Evolutionary conservation across 1,140 invertebrate genomes (phyloP), one percentile per base, ranked within the genome.

Genomic region (Monochamus saltuarius): DNA sequence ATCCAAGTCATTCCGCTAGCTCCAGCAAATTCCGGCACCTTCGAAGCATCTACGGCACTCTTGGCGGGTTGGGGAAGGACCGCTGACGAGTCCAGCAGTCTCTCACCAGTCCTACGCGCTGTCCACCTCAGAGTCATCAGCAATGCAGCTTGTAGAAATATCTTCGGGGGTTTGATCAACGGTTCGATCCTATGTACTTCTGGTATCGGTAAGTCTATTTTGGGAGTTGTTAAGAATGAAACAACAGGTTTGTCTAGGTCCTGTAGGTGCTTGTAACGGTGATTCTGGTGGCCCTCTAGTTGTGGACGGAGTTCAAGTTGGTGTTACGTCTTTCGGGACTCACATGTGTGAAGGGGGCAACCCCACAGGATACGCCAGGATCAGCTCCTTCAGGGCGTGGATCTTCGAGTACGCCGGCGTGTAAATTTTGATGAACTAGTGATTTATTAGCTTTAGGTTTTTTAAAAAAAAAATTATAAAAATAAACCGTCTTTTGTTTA

Each of bases 11-110:
- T 29, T 29, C 22, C 22, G 2, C 22, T 29, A 29, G 22, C 22
- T 29, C 2, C 22, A 35, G n/a, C 8, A 42, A 14, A 10, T 49
- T 37, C 35, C 42, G 46, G 56, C 7, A 38, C 39, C 8, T 62
- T 62, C 37, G 42, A 39, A 3, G 40, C 45, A 6, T 53, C 55
- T 6, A 65, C 59, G 8, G 78, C 65, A 0, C 61, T 61, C 0
- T 66, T 72, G 0, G 73, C 74, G 9, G 78, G 77, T 16, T 80
- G 70, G 38, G 78, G 78, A 1, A 78, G 75, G 53, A 77, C 70
- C 7, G 74, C 66, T 34, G 76, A 77, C 53, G 65, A 73, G 74
- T 50, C 55, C 6, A 16, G 37, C 6, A 16, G 37, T 17, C 46
- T 57, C 9, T 46, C 52, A 39, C 39, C 53, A 35, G 42, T 54